A percentile compares a stretch with the other conserved stretches of the same genome.
phyloP scores from a whole-genome alignment of 2,113 vertebrate species.

The Marcusenius ussheri region DNA sequence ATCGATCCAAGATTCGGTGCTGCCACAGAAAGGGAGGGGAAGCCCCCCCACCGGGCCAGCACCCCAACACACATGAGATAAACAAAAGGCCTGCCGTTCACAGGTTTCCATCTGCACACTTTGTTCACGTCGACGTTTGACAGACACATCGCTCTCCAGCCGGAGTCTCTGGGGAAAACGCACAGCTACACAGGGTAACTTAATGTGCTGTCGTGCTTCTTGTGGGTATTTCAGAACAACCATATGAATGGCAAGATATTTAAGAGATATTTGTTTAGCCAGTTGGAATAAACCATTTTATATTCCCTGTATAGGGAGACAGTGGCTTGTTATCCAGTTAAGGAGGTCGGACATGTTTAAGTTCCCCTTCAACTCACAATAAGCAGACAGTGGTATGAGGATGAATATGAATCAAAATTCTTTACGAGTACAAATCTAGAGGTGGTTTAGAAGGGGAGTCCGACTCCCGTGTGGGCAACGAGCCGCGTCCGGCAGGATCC shows the following conservation, averaged over 20 bases:
- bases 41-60: not conserved
- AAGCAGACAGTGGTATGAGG: not conserved
- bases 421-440: not conserved
- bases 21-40: slow-evolving; percentile 35
- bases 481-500: not conserved
- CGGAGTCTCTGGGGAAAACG: not conserved
- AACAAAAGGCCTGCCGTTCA: not conserved
- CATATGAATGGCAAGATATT: not conserved
- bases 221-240: not conserved
- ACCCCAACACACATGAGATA: not conserved
- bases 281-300: not conserved
- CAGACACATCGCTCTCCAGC: not conserved
- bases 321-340: not conserved
- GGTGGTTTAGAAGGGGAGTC: not conserved
- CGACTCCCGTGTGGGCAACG: not conserved
- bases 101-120: not conserved
- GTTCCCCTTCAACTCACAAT: not conserved
- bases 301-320: not conserved
- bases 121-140: not conserved
- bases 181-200: not conserved
- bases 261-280: not conserved
- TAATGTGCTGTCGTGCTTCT: not conserved
- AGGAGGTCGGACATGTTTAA: not conserved
- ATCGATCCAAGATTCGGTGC: slow-evolving; percentile 54
- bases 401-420: not conserved